Evolutionary conservation across 2,113 vertebrate genomes (phyloP).

Genomic region (Lasiurus borealis): DNA sequence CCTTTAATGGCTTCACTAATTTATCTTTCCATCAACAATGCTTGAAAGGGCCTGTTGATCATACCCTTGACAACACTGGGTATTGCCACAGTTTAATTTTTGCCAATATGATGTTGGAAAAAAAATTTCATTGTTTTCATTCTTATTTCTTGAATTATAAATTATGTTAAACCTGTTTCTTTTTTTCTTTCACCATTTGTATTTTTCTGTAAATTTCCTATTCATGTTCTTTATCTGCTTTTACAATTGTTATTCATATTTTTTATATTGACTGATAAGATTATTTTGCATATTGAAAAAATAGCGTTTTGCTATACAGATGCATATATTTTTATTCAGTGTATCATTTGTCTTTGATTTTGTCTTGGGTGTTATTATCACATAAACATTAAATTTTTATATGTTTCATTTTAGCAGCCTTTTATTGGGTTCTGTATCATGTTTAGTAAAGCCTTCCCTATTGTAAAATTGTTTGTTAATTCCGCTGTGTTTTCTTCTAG

Average conservation of each 20-base stretch:
- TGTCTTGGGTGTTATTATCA: conserved; percentile 6
- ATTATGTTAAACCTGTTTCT: background rate
- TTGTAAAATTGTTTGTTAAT: conserved; percentile 25
- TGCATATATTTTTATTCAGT: background rate
- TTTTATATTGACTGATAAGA: background rate
- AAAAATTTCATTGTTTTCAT: background rate
- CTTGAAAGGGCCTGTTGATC: background rate
- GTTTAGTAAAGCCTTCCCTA: background rate
- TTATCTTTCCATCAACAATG: background rate
- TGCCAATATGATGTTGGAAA: background rate
- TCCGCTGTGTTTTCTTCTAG: conserved; percentile 38
- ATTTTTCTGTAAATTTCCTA: conserved; percentile 23
- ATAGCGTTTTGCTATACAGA: background rate
- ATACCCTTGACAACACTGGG: background rate
- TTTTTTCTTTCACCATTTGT: background rate
- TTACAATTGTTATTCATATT: conserved; percentile 35
- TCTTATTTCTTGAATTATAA: conserved; percentile 41
- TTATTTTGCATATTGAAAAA: conserved; percentile 28
- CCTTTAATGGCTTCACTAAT: background rate
- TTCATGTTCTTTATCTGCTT: conserved; percentile 36
- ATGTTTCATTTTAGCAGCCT: background rate
- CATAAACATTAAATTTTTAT: conserved; percentile 4
- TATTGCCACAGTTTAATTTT: conserved; percentile 32
- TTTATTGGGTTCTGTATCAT: conserved; percentile 36
- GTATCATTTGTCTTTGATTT: conserved; percentile 3